phyloP scores from a whole-genome alignment of 2,113 vertebrate species.

The Odobenus rosmarus region DNA sequence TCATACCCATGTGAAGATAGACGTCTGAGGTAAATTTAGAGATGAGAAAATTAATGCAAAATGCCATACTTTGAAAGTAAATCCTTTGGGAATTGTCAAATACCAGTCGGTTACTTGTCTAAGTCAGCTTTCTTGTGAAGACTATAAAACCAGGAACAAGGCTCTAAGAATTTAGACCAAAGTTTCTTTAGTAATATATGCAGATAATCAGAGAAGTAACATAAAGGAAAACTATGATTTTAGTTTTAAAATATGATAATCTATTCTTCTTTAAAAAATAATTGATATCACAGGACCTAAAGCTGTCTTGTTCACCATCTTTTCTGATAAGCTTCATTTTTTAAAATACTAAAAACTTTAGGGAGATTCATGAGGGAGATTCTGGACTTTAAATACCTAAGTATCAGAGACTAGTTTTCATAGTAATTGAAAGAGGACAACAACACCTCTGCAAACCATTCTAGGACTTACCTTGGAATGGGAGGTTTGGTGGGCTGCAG shows the following conservation, averaged over 20 bases:
- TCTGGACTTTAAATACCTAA: constrained; percentile 22
- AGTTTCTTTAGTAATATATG: constrained; percentile 47
- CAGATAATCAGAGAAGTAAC: constrained; percentile 56
- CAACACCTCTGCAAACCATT: neutral
- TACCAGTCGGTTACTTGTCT: constrained; percentile 39
- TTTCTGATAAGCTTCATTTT: constrained; percentile 57
- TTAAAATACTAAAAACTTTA: neutral
- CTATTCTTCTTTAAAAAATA: constrained; percentile 68
- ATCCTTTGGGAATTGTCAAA: constrained; percentile 53
- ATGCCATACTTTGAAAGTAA: constrained; percentile 39
- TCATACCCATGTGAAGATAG: neutral
- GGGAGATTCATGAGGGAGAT: constrained; percentile 30
- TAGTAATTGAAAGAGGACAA: constrained; percentile 41
- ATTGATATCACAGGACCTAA: constrained; percentile 50
- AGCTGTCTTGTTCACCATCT: constrained; percentile 40
- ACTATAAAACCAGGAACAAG: neutral
- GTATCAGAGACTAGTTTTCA: constrained; percentile 26
- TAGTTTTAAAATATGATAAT: constrained; percentile 74
- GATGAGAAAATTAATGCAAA: constrained; percentile 57
- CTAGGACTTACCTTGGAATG: neutral
- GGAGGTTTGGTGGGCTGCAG: neutral
- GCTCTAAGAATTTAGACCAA: neutral
- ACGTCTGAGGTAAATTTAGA: constrained; percentile 31
- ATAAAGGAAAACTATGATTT: constrained; percentile 60
- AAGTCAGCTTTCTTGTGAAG: constrained; percentile 52